Conservation (phyloP, 2,888 invertebrate species). For the Cheiracanthium punctorium region DNA sequence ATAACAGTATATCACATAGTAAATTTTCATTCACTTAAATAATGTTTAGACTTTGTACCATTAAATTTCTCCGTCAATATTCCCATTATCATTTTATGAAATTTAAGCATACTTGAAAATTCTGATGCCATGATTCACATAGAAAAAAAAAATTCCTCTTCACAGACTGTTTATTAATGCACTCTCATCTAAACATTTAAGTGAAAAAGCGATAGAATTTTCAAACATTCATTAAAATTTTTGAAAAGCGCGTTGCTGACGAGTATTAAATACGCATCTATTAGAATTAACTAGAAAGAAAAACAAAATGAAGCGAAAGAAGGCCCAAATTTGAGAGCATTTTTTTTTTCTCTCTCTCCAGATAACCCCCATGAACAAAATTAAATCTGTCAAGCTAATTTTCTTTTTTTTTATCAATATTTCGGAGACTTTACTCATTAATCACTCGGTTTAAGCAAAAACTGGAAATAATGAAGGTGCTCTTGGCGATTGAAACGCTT, state of each 20-base stretch:
- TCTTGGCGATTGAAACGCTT: background rate
- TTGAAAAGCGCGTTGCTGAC: constrained; percentile 49
- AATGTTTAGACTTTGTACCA: too few relatives aligned
- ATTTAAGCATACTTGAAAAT: too few relatives aligned
- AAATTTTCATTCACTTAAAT: too few relatives aligned
- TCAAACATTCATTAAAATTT: constrained; percentile 2
- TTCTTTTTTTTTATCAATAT: constrained; percentile 67
- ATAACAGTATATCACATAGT: too few relatives aligned
- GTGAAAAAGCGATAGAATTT: constrained; percentile 6
- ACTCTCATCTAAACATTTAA: background rate
- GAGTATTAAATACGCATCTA: constrained; percentile 64
- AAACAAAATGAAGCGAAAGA: constrained; percentile 53
- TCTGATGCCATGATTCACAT: too few relatives aligned
- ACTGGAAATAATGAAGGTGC: background rate
- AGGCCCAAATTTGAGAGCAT: constrained; percentile 28
- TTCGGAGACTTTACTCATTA: constrained; percentile 44
- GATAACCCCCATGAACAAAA: constrained; percentile 41
- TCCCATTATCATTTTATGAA: too few relatives aligned
- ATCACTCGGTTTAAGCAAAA: constrained; percentile 38
- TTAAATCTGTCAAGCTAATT: constrained; percentile 65
- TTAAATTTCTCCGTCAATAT: too few relatives aligned
- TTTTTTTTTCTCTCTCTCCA: constrained; percentile 28
- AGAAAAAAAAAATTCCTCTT: too few relatives aligned
- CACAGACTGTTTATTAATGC: background rate
- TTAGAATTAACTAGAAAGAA: constrained; percentile 64